phyloP scores from a whole-genome alignment of 2,113 vertebrate species.

The Amphiprion percula region DNA sequence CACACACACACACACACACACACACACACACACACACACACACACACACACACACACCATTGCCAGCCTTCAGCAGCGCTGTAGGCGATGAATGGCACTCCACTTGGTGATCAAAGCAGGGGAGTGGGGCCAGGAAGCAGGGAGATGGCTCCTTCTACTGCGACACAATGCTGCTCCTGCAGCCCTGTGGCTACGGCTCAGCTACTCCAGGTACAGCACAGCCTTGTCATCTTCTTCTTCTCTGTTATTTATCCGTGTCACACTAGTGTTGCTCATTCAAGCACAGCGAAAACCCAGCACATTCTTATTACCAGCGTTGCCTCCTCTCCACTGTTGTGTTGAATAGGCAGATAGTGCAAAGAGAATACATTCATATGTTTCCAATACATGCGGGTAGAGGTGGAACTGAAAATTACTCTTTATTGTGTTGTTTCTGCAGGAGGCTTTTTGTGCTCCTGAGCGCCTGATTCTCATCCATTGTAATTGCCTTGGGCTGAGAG shows the following conservation, averaged over 20 bases:
- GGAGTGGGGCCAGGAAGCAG: conserved; percentile 64
- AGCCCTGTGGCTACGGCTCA: conserved; percentile 52
- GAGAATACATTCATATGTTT: conserved; percentile 66
- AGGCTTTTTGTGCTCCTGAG: conserved; percentile 49
- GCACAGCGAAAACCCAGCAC: not conserved
- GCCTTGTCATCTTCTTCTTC: conserved; percentile 50
- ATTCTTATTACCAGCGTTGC: conserved; percentile 41
- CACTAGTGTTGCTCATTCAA: conserved; percentile 35
- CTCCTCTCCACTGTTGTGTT: conserved; percentile 32
- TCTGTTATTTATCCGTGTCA: conserved; percentile 61
- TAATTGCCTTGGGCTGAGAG: conserved; percentile 77
- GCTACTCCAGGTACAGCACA: conserved; percentile 53
- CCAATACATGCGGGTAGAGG: conserved; percentile 43
- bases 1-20: conserved; percentile 20
- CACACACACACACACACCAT: conserved; percentile 11
- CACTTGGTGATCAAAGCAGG: conserved; percentile 80
- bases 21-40: conserved; percentile 23
- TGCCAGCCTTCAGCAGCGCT: conserved; percentile 66
- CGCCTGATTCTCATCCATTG: conserved; percentile 65
- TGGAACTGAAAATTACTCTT: conserved; percentile 60
- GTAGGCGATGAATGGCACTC: conserved; percentile 80
- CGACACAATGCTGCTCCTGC: conserved; percentile 52
- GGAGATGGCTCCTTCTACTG: conserved; percentile 55
- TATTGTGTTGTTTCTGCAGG: conserved; percentile 60
- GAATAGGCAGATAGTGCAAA: conserved; percentile 52